These are phyloP conservation scores for Charadrius vociferus DNA, from an alignment of 2,113 vertebrate genomes.

Conservation along the genomic window DNA sequence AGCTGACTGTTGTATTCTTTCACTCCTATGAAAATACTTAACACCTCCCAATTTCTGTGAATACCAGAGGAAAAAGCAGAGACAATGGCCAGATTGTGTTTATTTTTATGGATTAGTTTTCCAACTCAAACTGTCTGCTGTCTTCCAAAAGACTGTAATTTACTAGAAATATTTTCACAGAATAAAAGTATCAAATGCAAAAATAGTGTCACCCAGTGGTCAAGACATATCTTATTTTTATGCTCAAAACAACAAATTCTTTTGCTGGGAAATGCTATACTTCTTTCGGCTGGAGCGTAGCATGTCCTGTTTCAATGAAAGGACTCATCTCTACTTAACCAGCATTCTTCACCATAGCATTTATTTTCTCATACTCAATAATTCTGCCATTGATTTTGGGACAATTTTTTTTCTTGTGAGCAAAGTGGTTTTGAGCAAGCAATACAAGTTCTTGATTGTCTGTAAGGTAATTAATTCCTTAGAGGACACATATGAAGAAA, in stretches of 20 bases:
- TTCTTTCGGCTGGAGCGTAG: neutral
- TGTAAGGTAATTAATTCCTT: neutral
- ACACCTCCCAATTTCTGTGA: neutral
- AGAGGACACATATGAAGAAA: neutral
- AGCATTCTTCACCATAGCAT: neutral
- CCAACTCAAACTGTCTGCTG: neutral
- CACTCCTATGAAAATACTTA: neutral
- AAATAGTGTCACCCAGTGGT: neutral
- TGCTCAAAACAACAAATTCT: neutral
- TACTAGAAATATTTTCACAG: neutral
- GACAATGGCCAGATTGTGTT: neutral
- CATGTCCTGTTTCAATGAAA: neutral
- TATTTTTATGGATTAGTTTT: slow-evolving; percentile 27
- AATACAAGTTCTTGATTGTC: neutral
- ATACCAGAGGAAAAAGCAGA: neutral
- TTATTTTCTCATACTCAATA: neutral
- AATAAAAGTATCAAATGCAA: neutral
- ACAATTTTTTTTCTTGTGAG: neutral
- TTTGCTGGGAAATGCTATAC: neutral
- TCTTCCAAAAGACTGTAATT: neutral
- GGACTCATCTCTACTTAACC: neutral
- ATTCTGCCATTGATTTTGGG: neutral
- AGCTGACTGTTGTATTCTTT: neutral
- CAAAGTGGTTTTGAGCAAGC: neutral
- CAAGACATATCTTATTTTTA: neutral